phyloP scores from a whole-genome alignment of 2,797 vertebrate species.

The Lophotriccus pileatus region DNA sequence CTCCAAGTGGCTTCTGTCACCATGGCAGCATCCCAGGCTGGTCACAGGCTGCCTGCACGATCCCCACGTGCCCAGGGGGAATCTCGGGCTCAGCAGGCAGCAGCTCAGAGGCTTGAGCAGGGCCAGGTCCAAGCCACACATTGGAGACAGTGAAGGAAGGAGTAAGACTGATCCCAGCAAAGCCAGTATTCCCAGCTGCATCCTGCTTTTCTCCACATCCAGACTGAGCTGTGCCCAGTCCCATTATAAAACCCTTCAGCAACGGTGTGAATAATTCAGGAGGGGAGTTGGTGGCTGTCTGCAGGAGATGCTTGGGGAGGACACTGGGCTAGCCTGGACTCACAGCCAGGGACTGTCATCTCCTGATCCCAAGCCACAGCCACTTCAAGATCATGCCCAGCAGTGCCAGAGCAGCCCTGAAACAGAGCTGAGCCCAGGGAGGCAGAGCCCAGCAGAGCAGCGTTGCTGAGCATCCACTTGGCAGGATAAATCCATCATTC shows the following conservation, averaged over 20 bases:
- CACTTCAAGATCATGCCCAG: neutral
- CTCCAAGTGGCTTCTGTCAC: neutral
- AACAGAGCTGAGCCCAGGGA: neutral
- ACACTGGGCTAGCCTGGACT: neutral
- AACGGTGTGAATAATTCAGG: neutral
- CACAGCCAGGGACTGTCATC: neutral
- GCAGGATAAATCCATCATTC: neutral
- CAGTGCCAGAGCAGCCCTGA: neutral
- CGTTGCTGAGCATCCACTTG: fast-evolving
- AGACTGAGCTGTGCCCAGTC: neutral
- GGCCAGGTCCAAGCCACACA: fast-evolving
- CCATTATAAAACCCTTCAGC: neutral
- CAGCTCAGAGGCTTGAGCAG: neutral
- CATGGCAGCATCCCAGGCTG: neutral
- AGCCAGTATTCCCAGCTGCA: neutral
- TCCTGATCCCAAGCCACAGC: neutral
- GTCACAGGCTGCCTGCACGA: neutral
- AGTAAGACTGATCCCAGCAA: neutral
- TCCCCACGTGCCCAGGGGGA: neutral
- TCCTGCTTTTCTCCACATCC: fast-evolving
- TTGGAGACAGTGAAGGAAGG: neutral
- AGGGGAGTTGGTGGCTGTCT: neutral
- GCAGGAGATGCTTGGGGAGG: neutral
- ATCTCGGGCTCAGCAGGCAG: neutral
- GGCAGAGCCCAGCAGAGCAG: neutral